A percentile compares a stretch with the other conserved stretches of the same genome.
Evolutionary conservation across 2,797 vertebrate species (phyloP).

Genomic region (Lagorchestes hirsutus): DNA sequence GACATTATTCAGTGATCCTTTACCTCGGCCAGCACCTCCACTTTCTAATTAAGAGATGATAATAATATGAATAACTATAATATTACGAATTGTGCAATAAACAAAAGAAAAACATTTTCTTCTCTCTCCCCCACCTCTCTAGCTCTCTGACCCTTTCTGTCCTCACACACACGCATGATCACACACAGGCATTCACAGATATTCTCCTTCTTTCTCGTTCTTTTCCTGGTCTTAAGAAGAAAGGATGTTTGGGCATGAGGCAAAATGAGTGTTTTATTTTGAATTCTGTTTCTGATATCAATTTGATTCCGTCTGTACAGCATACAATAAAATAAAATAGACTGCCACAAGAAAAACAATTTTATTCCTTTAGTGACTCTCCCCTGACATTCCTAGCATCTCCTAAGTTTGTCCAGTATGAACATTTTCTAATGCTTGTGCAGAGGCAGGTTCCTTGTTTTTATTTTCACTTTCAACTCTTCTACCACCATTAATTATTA

Average conservation of each 20-base stretch:
- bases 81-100: slow-evolving; percentile 45
- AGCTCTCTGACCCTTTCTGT: neutral
- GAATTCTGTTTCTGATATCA: slow-evolving; percentile 46
- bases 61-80: neutral
- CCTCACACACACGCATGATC: neutral
- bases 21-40: neutral
- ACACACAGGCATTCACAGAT: neutral
- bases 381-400: neutral
- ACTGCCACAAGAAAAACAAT: neutral
- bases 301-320: neutral
- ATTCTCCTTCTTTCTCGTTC: slow-evolving; percentile 6
- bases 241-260: slow-evolving; percentile 17
- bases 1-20: neutral
- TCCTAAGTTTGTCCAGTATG: neutral
- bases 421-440: neutral
- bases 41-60: neutral
- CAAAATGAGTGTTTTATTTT: slow-evolving; percentile 56
- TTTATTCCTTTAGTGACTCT: slow-evolving; percentile 25
- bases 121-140: neutral
- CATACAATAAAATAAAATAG: neutral
- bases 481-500: neutral
- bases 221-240: neutral
- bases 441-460: neutral
- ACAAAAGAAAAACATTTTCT: slow-evolving; percentile 19
- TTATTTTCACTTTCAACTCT: neutral